Conservation (phyloP, 2,113 vertebrate genomes). For the Sinocyclocheilus rhinocerous region DNA sequence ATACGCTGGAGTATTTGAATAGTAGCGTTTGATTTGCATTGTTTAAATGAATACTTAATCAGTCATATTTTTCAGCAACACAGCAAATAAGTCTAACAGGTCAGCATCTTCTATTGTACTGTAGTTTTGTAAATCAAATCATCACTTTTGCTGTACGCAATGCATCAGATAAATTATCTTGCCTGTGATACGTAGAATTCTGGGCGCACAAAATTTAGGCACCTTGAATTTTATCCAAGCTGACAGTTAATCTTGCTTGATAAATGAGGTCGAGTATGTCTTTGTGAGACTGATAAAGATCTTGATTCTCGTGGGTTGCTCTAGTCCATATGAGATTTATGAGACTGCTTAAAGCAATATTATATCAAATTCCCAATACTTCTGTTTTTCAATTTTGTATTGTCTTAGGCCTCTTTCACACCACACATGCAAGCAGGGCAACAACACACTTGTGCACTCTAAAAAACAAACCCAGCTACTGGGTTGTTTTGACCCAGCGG, state of each 20-base stretch:
- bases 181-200: conserved; percentile 4
- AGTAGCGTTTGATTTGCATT: neutral
- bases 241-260: conserved; percentile 47
- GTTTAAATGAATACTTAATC: neutral
- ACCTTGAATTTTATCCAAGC: conserved; percentile 31
- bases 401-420: neutral
- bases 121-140: conserved; percentile 5
- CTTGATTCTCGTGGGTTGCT: conserved; percentile 22
- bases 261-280: conserved; percentile 31
- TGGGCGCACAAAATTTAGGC: conserved; percentile 24
- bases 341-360: conserved; percentile 25
- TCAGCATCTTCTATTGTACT: neutral
- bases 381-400: neutral
- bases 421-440: neutral
- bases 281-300: conserved; percentile 38
- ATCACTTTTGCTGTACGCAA: neutral
- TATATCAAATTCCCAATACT: neutral
- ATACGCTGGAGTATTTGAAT: neutral
- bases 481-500: too few species aligned
- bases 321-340: conserved; percentile 24
- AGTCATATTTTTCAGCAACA: neutral
- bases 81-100: neutral
- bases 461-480: too few species aligned
- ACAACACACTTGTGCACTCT: neutral
- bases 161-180: conserved; percentile 35